Percentiles rank a stretch among this genome's conserved stretches.
Conservation (phyloP, 2,113 vertebrate species). For the Sisor rabdophorus region DNA sequence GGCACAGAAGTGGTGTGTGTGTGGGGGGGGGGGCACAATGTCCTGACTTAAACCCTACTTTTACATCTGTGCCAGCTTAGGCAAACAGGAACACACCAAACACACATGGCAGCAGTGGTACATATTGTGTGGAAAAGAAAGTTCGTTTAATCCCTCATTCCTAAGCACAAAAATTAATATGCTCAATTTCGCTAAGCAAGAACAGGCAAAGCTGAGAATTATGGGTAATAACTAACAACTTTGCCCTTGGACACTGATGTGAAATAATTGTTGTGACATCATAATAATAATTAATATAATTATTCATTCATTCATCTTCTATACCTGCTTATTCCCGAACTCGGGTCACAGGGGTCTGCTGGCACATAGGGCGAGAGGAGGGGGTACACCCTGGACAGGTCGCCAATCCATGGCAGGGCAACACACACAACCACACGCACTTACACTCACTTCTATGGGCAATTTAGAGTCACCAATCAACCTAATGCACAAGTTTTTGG, state of each 20-base stretch:
- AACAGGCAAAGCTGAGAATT: conserved; percentile 3
- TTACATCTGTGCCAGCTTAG: conserved; percentile 13
- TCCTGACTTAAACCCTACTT: conserved; percentile 16
- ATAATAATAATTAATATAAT: not conserved
- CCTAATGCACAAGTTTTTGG: too few species aligned
- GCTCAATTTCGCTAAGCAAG: not conserved
- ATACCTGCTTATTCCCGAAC: too few species aligned
- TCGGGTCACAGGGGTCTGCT: too few species aligned
- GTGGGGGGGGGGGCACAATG: not conserved
- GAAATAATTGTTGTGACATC: not conserved
- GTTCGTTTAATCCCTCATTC: not conserved
- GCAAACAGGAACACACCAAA: conserved; percentile 4
- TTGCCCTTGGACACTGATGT: too few species aligned
- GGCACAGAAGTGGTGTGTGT: conserved; percentile 2
- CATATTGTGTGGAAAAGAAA: not conserved
- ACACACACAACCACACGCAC: too few species aligned
- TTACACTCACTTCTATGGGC: too few species aligned
- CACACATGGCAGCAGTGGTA: conserved; percentile 11
- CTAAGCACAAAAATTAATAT: conserved; percentile 2
- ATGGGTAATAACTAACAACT: not conserved
- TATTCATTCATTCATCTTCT: too few species aligned
- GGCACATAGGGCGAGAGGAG: too few species aligned
- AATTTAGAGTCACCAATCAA: too few species aligned
- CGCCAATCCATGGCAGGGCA: too few species aligned
- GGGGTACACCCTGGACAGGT: too few species aligned